These are phyloP conservation scores for Empis livida DNA, from an alignment of 2,888 invertebrate genomes.

Conservation along the genomic window DNA sequence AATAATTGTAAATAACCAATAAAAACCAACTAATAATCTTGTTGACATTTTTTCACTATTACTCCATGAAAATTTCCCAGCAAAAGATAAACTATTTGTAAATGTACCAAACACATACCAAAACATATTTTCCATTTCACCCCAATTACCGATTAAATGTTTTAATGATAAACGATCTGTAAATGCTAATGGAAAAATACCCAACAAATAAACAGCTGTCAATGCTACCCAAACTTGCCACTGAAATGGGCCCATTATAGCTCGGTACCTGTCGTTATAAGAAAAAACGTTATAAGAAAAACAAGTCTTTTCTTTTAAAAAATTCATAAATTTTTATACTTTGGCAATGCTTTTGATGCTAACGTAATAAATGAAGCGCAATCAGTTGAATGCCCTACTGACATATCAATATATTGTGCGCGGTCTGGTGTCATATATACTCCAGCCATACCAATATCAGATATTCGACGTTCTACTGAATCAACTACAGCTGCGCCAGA, in stretches of 20 bases:
- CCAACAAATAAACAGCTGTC: constrained; percentile 55
- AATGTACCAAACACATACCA: constrained; percentile 81
- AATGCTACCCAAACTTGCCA: constrained; percentile 69
- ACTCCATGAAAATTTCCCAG: constrained; percentile 57
- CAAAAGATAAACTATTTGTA: constrained; percentile 65
- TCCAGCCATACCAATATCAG: constrained; percentile 61
- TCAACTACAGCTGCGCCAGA: constrained; percentile 46
- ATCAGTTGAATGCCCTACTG: constrained; percentile 54
- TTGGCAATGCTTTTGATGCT: constrained; percentile 64
- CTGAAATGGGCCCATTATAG: constrained; percentile 71
- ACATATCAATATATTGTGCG: constrained; percentile 42
- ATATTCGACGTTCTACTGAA: constrained; percentile 40
- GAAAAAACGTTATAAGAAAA: too few relatives aligned
- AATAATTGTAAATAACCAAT: constrained; percentile 78
- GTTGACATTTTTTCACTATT: constrained; percentile 55
- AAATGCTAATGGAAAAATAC: constrained; percentile 60
- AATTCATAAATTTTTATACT: constrained; percentile 32
- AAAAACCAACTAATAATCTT: constrained; percentile 56
- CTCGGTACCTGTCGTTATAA: constrained; percentile 56
- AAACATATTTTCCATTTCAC: constrained; percentile 70
- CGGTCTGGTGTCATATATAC: constrained; percentile 47
- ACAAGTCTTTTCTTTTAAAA: too few relatives aligned
- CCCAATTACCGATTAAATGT: constrained; percentile 52
- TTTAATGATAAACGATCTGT: constrained; percentile 55
- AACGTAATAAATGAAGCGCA: constrained; percentile 66